Percentiles rank a stretch among this genome's conserved stretches.
These are phyloP conservation scores for Sebastes elongatus DNA, from an alignment of 2,797 vertebrate species.

Conservation along the genomic window DNA sequence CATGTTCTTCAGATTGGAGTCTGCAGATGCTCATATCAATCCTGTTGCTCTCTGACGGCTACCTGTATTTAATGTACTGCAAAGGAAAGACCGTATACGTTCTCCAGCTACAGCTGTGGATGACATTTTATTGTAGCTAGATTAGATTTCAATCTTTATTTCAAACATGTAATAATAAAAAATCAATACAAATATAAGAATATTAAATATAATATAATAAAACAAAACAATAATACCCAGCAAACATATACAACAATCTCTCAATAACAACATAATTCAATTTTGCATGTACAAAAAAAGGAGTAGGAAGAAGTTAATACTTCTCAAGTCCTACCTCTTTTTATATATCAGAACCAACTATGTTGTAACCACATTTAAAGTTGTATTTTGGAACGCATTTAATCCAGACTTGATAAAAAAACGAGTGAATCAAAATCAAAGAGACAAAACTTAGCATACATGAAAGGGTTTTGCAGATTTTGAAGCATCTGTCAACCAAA, in stretches of 20 bases:
- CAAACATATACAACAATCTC: too few relatives aligned
- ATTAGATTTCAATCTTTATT: too few relatives aligned
- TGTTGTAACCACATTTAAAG: background rate
- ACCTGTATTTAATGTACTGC: background rate
- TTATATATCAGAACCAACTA: background rate
- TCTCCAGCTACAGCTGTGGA: background rate
- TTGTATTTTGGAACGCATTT: background rate
- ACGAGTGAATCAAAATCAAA: background rate
- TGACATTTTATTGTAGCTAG: background rate
- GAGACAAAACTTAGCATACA: background rate
- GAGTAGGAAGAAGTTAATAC: too few relatives aligned
- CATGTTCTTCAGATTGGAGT: background rate
- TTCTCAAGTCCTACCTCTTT: too few relatives aligned
- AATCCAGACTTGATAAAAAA: background rate
- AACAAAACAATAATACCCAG: too few relatives aligned
- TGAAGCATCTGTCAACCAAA: constrained; percentile 28
- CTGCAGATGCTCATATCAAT: background rate
- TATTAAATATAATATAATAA: too few relatives aligned
- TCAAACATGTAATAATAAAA: too few relatives aligned
- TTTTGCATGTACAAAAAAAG: too few relatives aligned
- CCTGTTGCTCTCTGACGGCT: background rate
- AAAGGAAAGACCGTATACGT: background rate
- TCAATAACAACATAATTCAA: too few relatives aligned
- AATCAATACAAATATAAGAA: too few relatives aligned
- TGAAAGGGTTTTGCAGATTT: background rate